Base-by-base conservation (phyloP, 2,888 invertebrate genomes). In the Cabera pusaria region DNA sequence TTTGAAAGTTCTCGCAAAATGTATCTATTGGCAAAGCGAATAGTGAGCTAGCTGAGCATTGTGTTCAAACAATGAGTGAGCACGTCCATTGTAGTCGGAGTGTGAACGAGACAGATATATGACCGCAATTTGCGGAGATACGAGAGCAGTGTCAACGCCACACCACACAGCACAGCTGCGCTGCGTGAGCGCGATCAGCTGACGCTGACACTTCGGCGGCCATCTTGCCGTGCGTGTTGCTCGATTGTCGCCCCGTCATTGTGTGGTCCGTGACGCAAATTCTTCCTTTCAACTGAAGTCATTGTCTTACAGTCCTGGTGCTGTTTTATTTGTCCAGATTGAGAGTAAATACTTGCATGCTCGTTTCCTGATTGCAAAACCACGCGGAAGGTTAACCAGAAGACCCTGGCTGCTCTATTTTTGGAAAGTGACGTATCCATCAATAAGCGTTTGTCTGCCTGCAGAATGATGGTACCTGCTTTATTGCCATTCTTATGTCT, bases 151-250 rank as follows among this genome's bases (percentile, higher is more conserved):
- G 14, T 14, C 38, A 49, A 46, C 56, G 49, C 49, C 48, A 44
- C 56, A 4, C 49, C 20, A 10, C 45, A 51, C 51, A 45, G 50
- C 62, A 73, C 79, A 82, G 78, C 79, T 82, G 83, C 77, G 73
- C 64, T 76, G 80, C 74, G 82, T 80, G 76, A 72, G 84, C 78
- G 77, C 83, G 65, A 87, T 87, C 88, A 88, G 88, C 88, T 88
- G 88, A 86, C 82, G 79, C 59, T 54, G 65, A 68, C n/a, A n/a
- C 75, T 68, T 41, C 23, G 27, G 47, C 84, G 67, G 87, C 87
- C 87, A 88, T 88, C 81, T 88, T 88, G 79, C 74, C 63, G 68
- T 79, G 77, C 74, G 80, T 76, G 77, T 61, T 40, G 27, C 35
- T 69, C 66, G 64, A 72, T 74, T 75, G 70, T 77, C 62, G 76